Evolutionary conservation across 2,113 vertebrate species (phyloP), one percentile per base, ranked within the genome.

Genomic region (Trogon melanurus): DNA sequence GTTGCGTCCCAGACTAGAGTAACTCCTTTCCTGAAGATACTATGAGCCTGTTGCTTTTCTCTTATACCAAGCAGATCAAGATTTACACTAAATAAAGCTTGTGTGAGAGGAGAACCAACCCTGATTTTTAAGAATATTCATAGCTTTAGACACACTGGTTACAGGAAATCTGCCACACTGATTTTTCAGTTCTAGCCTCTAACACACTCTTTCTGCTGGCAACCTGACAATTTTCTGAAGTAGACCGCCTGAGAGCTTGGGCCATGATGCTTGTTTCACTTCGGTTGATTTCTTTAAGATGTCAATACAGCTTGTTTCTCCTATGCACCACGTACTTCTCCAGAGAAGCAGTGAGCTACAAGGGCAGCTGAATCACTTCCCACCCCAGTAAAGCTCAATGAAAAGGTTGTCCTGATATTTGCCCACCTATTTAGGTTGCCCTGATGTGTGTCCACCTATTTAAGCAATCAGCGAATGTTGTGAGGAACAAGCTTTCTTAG

Each of bases 401-500:
- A 73, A 86, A 78, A 50, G 13, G 8, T 44, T 94, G 12, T 23
- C 9, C 16, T 1, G 1, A 21, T 0, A 0, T 36, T 8, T 65
- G 16, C 57, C 41, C 41, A 41, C 41, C 41, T 41, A 41, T 41
- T 41, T 41, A 50, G 15, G 8, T 44, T 94, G 12, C 25, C 9
- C 16, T 1, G 1, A 21, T 0, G 0, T 36, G 9, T 67, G 18
- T 60, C 36, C 80, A 61, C 45, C 62, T 79, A 61, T 78, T 94
- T 94, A 95, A 89, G 64, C 47, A 86, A 69, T 45, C 36, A 85
- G 79, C 10, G 54, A 88, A 80, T 56, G 61, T 53, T 93, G 79
- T 76, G 85, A 79, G 73, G 88, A 91, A 58, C n/a, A 87, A 51
- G 20, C 44, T 92, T 95, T 93, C 75, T 94, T 72, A 89, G 75